These are phyloP conservation scores for Colius striatus DNA, from an alignment of 2,113 vertebrate genomes.

Conservation along the genomic window DNA sequence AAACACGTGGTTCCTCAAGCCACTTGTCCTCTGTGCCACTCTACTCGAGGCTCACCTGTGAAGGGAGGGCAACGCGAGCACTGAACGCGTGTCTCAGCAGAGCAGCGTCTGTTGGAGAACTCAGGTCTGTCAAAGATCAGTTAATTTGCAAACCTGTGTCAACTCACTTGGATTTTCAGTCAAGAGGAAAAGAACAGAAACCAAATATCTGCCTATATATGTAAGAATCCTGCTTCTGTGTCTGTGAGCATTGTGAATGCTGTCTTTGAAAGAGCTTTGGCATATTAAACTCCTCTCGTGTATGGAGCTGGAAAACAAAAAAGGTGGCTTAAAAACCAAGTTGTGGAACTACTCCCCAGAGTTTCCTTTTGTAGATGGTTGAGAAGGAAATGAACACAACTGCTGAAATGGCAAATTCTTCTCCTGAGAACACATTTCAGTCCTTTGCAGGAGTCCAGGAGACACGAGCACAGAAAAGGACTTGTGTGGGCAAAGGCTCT, in stretches of 20 bases:
- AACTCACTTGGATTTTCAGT: background rate
- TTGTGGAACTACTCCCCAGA: background rate
- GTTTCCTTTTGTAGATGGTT: background rate
- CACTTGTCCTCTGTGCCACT: background rate
- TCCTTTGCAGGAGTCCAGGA: slow-evolving; percentile 4
- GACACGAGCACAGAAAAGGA: background rate
- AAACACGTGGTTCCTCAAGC: background rate
- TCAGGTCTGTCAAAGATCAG: background rate
- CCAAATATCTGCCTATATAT: background rate
- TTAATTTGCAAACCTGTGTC: background rate
- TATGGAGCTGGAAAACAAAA: background rate
- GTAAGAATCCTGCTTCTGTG: background rate
- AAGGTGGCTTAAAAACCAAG: background rate
- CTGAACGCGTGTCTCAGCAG: background rate
- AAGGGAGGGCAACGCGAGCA: background rate
- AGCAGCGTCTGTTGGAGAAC: background rate
- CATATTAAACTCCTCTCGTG: background rate
- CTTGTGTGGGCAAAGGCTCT: background rate
- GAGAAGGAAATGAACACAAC: background rate
- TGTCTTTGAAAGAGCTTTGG: background rate
- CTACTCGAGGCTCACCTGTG: background rate
- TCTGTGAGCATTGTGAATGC: background rate
- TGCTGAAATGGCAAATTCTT: background rate
- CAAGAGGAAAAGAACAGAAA: background rate
- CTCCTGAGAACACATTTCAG: background rate